These are phyloP conservation scores for Brenthis ino DNA, from an alignment of 2,888 invertebrate species.

Conservation along the genomic window DNA sequence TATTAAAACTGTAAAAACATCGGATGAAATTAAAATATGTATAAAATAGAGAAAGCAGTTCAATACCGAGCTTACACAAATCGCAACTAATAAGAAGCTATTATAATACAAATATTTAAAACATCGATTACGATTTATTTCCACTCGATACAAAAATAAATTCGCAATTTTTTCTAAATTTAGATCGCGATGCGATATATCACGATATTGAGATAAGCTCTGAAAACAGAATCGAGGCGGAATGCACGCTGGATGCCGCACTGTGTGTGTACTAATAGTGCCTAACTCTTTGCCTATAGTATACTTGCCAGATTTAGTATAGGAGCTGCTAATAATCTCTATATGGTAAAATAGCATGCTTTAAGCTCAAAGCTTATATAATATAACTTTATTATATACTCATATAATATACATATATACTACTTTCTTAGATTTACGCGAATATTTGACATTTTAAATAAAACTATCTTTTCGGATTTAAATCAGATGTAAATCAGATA, in stretches of 20 bases:
- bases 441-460: too few relatives aligned
- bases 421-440: too few relatives aligned
- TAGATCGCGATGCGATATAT: neutral
- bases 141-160: slow-evolving; percentile 14
- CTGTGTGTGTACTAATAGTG: too few relatives aligned
- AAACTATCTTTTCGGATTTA: too few relatives aligned
- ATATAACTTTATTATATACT: too few relatives aligned
- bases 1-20: neutral
- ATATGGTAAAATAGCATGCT: too few relatives aligned
- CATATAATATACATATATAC: too few relatives aligned
- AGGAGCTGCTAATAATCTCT: too few relatives aligned
- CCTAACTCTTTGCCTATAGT: too few relatives aligned
- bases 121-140: slow-evolving; percentile 11
- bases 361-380: neutral
- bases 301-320: too few relatives aligned
- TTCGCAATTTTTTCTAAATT: slow-evolving; percentile 4
- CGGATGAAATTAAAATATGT: neutral
- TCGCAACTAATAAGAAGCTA: neutral
- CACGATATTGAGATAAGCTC: slow-evolving; percentile 1
- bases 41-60: neutral
- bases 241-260: too few relatives aligned
- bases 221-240: neutral
- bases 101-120: slow-evolving; percentile 3
- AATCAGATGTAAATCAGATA: too few relatives aligned
- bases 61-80: neutral